These are phyloP conservation scores for Exephanes ischioxanthus DNA, from an alignment of 2,888 invertebrate species.

Conservation along the genomic window DNA sequence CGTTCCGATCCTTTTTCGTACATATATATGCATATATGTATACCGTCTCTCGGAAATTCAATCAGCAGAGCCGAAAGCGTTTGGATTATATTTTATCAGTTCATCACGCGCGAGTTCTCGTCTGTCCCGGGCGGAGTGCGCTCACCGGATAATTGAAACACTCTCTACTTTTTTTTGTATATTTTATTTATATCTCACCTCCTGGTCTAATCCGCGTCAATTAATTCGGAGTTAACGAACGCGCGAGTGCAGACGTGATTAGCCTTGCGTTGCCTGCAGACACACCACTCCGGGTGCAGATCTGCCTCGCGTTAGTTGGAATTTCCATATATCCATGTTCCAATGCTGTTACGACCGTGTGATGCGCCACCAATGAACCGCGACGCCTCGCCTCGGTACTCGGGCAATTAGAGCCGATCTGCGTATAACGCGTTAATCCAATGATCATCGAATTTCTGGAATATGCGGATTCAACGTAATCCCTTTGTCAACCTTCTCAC, in stretches of 20 bases:
- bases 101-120: conserved; percentile 28
- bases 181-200: conserved; percentile 33
- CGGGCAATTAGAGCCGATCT: conserved; percentile 54
- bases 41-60: conserved; percentile 47
- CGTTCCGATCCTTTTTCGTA: conserved; percentile 26
- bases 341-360: conserved; percentile 19
- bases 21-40: neutral
- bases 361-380: conserved; percentile 59
- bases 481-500: neutral
- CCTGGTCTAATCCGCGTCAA: conserved; percentile 60
- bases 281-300: neutral
- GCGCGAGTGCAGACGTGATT: conserved; percentile 48
- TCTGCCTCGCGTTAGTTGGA: neutral
- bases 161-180: conserved; percentile 37
- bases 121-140: conserved; percentile 32
- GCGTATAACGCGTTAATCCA: conserved; percentile 53
- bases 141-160: conserved; percentile 65
- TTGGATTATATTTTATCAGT: conserved; percentile 53
- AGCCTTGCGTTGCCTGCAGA: conserved; percentile 18
- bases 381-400: conserved; percentile 48
- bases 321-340: conserved; percentile 33
- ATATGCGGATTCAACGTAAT: conserved; percentile 4
- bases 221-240: conserved; percentile 64
- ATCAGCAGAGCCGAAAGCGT: conserved; percentile 50
- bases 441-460: conserved; percentile 47